Base-by-base conservation (phyloP, 1,140 invertebrate genomes). In the Zaprionus ornatus region DNA sequence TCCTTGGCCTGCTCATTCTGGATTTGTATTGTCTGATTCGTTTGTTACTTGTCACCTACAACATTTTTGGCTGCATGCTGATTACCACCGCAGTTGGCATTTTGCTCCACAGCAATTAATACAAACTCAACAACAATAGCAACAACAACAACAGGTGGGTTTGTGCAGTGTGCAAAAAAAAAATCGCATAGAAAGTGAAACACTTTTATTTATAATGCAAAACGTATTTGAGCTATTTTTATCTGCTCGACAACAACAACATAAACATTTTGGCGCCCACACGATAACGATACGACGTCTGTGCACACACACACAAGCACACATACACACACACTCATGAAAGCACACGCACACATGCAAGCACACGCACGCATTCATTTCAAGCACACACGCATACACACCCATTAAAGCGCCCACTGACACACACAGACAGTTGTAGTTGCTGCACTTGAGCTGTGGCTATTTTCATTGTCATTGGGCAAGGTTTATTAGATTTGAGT, bases 71-170 rank as follows among this genome's bases (percentile, higher is more conserved):
- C n/a, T 45, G 40, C 40, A 45, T 45, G 17, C 7, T 45, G n/a
- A n/a, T 45, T 2, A 45, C 23, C 50, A 52, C 19, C 35, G 29
- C 9, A 9, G 10, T 71, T 13, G 52, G 25, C 6, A 12, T 32
- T 54, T 65, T 69, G 48, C 13, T 60, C 4, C 15, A 29, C 25
- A 45, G 5, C 67, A 60, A 76, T 9, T 64, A 29, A 52, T 27
- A 23, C 32, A 27, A 54, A 29, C 13, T 13, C 19, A 59, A 42
- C 29, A 78, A 62, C 37, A 74, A 65, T 1, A 17, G 17, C 63
- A 60, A 12, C 25, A 73, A 80, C 55, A 87, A 86, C 82, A 86
- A 86, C 82, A 86, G 82, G 82, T 86, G 82, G 75, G 83, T 77
- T 65, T 52, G 21, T 15, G 9, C 23, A 66, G 4, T 21, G 55